Conservation (phyloP, 2,113 vertebrate species). For the Todiramphus chloris region DNA sequence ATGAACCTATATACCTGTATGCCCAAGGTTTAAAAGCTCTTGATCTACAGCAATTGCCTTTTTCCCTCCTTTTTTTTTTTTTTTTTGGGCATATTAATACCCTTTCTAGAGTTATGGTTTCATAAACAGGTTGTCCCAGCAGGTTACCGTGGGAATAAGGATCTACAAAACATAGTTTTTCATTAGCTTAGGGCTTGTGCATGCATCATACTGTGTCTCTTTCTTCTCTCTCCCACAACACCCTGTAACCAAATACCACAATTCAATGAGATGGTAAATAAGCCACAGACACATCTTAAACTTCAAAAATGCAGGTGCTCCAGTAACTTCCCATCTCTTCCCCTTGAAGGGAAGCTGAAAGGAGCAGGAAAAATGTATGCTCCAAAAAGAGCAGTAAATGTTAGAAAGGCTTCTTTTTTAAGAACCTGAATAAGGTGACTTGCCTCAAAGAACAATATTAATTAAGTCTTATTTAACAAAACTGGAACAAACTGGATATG, state of each 20-base stretch:
- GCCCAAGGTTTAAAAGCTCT: background rate
- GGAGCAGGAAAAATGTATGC: background rate
- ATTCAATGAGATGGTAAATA: conserved; percentile 32
- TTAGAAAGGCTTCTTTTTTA: background rate
- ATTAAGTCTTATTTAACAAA: background rate
- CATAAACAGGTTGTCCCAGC: conserved; percentile 18
- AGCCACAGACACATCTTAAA: conserved; percentile 17
- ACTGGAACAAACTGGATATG: background rate
- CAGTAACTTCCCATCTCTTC: background rate
- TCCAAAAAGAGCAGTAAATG: background rate
- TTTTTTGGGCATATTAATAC: background rate
- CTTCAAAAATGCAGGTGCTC: conserved; percentile 28
- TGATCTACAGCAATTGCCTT: background rate
- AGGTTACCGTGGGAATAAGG: conserved; percentile 38
- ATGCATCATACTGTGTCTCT: background rate
- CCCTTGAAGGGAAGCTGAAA: background rate
- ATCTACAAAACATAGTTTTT: conserved; percentile 27
- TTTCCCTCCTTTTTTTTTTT: background rate
- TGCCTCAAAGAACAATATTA: background rate
- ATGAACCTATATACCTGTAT: background rate
- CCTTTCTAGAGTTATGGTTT: background rate
- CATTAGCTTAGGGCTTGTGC: conserved; percentile 16
- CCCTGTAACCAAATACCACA: conserved; percentile 45
- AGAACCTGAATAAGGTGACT: background rate
- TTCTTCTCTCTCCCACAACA: conserved; percentile 31